Evolutionary conservation across 2,888 invertebrate genomes (phyloP).

Genomic region (Leucania comma): DNA sequence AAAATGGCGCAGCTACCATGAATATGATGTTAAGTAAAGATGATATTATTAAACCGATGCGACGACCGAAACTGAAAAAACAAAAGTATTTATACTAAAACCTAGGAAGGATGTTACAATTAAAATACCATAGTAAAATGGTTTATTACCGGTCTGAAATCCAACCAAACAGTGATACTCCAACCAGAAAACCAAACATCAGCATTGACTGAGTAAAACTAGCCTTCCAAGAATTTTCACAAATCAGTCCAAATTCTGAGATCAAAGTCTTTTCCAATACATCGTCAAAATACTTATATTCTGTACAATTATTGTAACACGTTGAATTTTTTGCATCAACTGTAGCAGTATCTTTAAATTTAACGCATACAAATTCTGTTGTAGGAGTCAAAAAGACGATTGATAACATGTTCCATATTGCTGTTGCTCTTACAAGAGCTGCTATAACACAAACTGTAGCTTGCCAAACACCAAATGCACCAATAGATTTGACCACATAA

Average conservation of each 20-base stretch:
- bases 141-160: slow-evolving; percentile 75
- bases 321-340: slow-evolving; percentile 63
- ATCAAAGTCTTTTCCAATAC: slow-evolving; percentile 74
- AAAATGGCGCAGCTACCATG: slow-evolving; percentile 92
- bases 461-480: slow-evolving; percentile 78
- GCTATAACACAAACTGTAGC: slow-evolving; percentile 68
- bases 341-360: slow-evolving; percentile 64
- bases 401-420: slow-evolving; percentile 75
- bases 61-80: slow-evolving; percentile 75
- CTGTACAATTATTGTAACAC: slow-evolving; percentile 74
- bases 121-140: background rate
- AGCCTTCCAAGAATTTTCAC: slow-evolving; percentile 75
- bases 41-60: slow-evolving; percentile 92
- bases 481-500: slow-evolving; percentile 76
- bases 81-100: background rate
- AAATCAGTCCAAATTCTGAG: slow-evolving; percentile 76
- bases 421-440: slow-evolving; percentile 69
- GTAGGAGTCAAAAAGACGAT: slow-evolving; percentile 75
- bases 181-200: slow-evolving; percentile 77
- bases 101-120: background rate
- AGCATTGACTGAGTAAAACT: slow-evolving; percentile 75
- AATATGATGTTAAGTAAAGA: slow-evolving; percentile 92
- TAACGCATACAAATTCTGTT: slow-evolving; percentile 71
- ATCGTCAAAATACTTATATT: slow-evolving; percentile 71
- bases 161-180: slow-evolving; percentile 79